Conservation (phyloP, 2,113 vertebrate genomes). For the Pantherophis guttatus region DNA sequence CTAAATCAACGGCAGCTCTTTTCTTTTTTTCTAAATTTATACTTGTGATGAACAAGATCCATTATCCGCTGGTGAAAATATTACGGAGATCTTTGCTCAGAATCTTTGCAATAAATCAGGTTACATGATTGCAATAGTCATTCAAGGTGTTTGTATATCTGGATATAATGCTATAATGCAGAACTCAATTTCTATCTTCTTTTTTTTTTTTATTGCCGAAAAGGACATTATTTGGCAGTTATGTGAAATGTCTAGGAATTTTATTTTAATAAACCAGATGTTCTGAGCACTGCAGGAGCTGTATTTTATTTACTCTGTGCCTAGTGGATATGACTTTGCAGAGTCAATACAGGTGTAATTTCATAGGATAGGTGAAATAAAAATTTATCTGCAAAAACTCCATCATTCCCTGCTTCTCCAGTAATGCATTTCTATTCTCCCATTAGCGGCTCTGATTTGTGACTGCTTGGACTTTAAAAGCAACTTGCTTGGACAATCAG, state of each 20-base stretch:
- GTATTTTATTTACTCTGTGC: constrained; percentile 16
- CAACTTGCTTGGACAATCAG: constrained; percentile 30
- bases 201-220: not conserved
- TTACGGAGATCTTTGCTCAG: not conserved
- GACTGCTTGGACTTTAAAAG: constrained; percentile 6
- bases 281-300: not conserved
- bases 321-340: not conserved
- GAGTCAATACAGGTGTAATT: constrained; percentile 3
- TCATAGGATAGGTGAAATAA: constrained; percentile 5
- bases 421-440: constrained; percentile 16
- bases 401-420: constrained; percentile 27
- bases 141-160: constrained; percentile 17
- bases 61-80: not conserved
- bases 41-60: not conserved
- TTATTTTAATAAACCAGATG: constrained; percentile 3
- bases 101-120: not conserved
- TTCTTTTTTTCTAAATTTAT: not conserved
- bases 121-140: constrained; percentile 31
- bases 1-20: not conserved
- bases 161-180: constrained; percentile 5
- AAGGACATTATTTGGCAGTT: constrained; percentile 17
- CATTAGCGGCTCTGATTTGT: constrained; percentile 6
- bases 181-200: constrained; percentile 11
- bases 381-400: not conserved
- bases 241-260: not conserved